phyloP scores from a whole-genome alignment of 2,113 vertebrate genomes.

The Zosterops borbonicus region DNA sequence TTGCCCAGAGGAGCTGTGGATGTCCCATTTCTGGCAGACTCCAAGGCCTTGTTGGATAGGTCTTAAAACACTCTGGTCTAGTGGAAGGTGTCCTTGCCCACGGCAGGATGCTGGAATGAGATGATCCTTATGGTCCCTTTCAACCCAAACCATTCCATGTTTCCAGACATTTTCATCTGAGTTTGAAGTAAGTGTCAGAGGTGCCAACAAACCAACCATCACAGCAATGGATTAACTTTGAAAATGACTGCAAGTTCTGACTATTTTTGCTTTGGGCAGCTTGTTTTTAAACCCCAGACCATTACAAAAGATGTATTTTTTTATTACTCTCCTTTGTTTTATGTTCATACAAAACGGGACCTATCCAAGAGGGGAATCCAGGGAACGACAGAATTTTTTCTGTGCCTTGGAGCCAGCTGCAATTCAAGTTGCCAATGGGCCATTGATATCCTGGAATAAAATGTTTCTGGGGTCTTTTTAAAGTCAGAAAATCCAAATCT shows the following conservation, averaged over 20 bases:
- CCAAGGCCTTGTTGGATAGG: accelerated
- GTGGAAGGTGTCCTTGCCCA: background rate
- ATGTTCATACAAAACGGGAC: background rate
- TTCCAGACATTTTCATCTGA: background rate
- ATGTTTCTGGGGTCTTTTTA: background rate
- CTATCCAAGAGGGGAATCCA: background rate
- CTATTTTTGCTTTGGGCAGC: background rate
- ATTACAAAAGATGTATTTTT: background rate
- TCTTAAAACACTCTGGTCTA: accelerated
- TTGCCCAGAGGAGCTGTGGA: background rate
- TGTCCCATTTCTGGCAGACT: background rate
- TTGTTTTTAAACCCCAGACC: background rate
- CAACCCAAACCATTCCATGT: background rate
- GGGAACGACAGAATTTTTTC: background rate
- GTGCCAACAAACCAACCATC: background rate
- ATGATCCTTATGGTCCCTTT: background rate
- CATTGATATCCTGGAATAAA: background rate
- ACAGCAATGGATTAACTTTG: background rate
- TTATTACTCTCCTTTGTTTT: background rate
- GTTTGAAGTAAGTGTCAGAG: background rate
- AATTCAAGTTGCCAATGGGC: background rate
- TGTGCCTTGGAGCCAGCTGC: background rate
- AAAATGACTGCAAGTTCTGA: background rate
- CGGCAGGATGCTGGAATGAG: accelerated
- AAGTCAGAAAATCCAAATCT: background rate